These are phyloP conservation scores for Atta cephalotes DNA, from an alignment of 1,140 invertebrate species.

Conservation along the genomic window DNA sequence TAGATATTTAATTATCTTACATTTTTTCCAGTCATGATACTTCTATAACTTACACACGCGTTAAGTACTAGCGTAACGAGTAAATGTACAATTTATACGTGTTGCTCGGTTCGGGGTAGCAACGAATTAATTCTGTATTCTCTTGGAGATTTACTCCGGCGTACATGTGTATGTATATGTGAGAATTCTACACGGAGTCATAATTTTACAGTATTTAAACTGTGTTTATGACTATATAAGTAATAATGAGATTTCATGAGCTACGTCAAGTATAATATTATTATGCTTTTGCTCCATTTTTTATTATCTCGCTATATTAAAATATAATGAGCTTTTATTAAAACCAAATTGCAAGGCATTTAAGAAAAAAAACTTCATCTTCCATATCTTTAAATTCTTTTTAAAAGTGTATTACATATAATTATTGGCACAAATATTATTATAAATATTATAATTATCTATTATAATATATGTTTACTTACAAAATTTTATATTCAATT, in stretches of 20 bases:
- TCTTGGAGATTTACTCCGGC: conserved; percentile 49
- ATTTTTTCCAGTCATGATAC: background rate
- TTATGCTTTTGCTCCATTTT: conserved; percentile 21
- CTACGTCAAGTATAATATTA: conserved; percentile 24
- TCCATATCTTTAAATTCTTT: background rate
- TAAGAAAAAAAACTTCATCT: background rate
- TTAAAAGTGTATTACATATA: background rate
- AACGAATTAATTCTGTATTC: conserved; percentile 56
- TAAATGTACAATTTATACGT: conserved; percentile 53
- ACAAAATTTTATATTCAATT: background rate
- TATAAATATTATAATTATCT: background rate
- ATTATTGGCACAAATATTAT: background rate
- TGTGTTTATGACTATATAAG: conserved; percentile 56
- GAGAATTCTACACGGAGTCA: conserved; percentile 25
- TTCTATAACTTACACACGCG: background rate
- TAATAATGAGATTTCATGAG: conserved; percentile 56
- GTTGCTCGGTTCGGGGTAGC: conserved; percentile 10
- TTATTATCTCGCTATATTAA: conserved; percentile 13
- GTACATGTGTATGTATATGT: background rate
- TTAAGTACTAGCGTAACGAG: conserved; percentile 34
- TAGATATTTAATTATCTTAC: background rate
- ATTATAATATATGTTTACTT: background rate
- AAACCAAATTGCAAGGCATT: background rate
- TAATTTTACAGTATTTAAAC: conserved; percentile 49
- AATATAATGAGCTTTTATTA: background rate